These are phyloP conservation scores for Eupsittula cactorum DNA, from an alignment of 2,113 vertebrate genomes.

Conservation along the genomic window DNA sequence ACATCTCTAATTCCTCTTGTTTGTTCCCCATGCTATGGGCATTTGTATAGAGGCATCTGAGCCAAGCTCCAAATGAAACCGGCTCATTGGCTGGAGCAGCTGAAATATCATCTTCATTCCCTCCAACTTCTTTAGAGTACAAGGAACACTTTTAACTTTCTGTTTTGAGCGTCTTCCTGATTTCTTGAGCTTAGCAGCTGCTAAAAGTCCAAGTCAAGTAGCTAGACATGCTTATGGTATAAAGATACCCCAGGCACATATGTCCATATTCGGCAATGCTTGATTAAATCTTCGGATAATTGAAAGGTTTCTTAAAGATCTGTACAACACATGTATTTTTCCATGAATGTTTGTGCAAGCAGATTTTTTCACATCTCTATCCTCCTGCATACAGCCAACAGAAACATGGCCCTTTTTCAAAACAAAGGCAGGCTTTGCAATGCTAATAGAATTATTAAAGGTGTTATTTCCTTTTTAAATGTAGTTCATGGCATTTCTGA, in stretches of 20 bases:
- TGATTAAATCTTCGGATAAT: neutral
- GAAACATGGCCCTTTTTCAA: neutral
- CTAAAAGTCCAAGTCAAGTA: neutral
- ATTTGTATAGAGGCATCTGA: no score
- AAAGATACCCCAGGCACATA: neutral
- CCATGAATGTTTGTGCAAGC: neutral
- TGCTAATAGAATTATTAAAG: neutral
- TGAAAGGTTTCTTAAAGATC: neutral
- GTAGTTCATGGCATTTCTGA: neutral
- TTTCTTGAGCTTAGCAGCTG: neutral
- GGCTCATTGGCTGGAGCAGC: no score
- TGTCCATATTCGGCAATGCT: neutral
- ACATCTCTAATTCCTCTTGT: no score
- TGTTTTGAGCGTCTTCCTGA: neutral
- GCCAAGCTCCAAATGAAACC: no score
- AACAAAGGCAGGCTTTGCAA: neutral
- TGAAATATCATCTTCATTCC: neutral
- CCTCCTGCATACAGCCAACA: neutral
- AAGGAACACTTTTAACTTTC: neutral
- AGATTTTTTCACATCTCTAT: neutral
- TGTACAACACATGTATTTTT: neutral
- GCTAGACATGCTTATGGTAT: neutral
- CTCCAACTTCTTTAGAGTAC: neutral
- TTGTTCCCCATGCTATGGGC: no score
- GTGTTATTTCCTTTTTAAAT: neutral